Evolutionary conservation across 64 coral and sea anemone species (phyloP).

Genomic region (Montipora foliosa): DNA sequence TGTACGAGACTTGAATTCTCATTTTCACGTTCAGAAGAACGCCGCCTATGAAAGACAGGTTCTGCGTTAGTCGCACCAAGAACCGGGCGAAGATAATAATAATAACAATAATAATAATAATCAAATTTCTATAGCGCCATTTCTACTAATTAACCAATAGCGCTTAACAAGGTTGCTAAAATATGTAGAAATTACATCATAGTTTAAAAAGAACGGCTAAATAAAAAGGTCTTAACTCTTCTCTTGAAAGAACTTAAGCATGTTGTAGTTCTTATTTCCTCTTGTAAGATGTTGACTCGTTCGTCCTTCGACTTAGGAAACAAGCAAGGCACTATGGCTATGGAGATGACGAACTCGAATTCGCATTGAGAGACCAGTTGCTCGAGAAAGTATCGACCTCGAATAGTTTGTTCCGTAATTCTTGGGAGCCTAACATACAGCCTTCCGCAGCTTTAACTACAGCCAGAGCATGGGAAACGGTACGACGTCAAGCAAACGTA

Average conservation of each 20-base stretch:
- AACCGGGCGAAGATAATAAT: background rate
- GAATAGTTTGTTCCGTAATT: background rate
- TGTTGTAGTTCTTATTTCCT: no score
- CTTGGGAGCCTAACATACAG: background rate
- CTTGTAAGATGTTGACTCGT: background rate
- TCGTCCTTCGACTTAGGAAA: constrained; percentile 1
- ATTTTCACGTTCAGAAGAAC: background rate
- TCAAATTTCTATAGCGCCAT: no score
- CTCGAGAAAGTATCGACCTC: background rate
- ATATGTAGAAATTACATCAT: no score
- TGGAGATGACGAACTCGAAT: background rate
- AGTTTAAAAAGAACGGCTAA: no score
- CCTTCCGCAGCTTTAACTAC: background rate
- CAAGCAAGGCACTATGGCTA: constrained; percentile 11
- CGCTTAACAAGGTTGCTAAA: no score
- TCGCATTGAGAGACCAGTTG: background rate
- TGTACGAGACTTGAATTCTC: background rate
- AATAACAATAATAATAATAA: no score
- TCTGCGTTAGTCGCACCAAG: background rate
- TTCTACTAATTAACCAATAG: no score
- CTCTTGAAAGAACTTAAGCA: no score
- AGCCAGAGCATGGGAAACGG: constrained; percentile 5
- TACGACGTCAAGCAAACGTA: background rate
- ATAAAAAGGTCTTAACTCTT: no score
- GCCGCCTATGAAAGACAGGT: background rate